phyloP scores from a whole-genome alignment of 2,797 vertebrate genomes.

The Melanotaenia pygmaea region DNA sequence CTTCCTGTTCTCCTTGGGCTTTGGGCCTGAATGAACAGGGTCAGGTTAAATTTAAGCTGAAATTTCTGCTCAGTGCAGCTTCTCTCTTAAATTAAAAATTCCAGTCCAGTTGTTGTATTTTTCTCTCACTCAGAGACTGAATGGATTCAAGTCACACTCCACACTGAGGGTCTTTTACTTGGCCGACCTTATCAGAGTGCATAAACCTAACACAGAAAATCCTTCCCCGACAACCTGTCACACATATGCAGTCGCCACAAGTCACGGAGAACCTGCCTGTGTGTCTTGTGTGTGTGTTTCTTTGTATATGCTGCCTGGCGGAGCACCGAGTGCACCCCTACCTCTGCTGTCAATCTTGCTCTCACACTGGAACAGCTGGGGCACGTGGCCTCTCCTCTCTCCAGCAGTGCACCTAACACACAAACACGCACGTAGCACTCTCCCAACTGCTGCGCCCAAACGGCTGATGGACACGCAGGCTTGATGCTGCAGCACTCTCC shows the following conservation, averaged over 20 bases:
- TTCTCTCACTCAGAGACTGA: constrained; percentile 39
- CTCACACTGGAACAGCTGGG: constrained; percentile 62
- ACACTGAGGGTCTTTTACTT: constrained; percentile 50
- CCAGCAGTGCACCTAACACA: constrained; percentile 33
- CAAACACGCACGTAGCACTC: constrained; percentile 49
- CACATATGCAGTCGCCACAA: constrained; percentile 58
- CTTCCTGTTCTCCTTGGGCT: neutral
- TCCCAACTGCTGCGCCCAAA: constrained; percentile 45
- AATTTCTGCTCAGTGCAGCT: constrained; percentile 9
- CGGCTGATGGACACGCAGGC: constrained; percentile 59
- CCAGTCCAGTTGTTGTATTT: constrained; percentile 35
- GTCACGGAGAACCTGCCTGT: constrained; percentile 40
- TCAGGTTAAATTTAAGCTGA: constrained; percentile 13
- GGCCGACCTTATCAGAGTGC: constrained; percentile 58
- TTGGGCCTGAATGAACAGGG: constrained; percentile 22
- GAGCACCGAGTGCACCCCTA: constrained; percentile 57
- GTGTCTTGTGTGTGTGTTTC: constrained; percentile 23
- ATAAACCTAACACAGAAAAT: constrained; percentile 64
- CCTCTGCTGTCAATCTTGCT: constrained; percentile 70
- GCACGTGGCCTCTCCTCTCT: constrained; percentile 56
- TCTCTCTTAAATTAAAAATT: constrained; percentile 34
- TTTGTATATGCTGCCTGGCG: constrained; percentile 42
- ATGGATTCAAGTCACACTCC: constrained; percentile 44
- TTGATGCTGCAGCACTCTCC: constrained; percentile 48
- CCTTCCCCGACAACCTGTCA: constrained; percentile 69